Evolutionary conservation across 2,888 invertebrate genomes (phyloP).

Genomic region (Pyrgus malvae): DNA sequence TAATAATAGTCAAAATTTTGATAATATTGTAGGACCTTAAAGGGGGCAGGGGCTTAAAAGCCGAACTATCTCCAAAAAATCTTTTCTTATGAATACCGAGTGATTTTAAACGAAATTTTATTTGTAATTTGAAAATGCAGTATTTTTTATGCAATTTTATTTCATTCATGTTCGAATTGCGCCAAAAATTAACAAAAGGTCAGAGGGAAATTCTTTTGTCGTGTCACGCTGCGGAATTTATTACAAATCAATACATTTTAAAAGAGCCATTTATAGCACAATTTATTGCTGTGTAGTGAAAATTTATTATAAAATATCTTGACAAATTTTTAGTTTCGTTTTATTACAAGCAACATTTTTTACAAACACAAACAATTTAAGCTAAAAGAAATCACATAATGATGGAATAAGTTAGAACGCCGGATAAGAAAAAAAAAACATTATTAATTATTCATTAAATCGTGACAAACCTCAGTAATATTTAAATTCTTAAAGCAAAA

Average conservation of each 20-base stretch:
- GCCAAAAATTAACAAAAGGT: slow-evolving; percentile 18
- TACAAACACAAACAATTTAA: too few relatives aligned
- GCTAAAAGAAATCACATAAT: too few relatives aligned
- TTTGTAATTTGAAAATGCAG: background rate
- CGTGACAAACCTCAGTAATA: too few relatives aligned
- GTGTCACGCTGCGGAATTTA: slow-evolving; percentile 15
- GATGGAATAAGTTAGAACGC: too few relatives aligned
- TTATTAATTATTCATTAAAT: too few relatives aligned
- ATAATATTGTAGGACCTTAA: too few relatives aligned
- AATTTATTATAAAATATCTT: slow-evolving; percentile 3
- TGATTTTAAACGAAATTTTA: background rate
- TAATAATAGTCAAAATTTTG: too few relatives aligned
- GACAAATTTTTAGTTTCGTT: background rate
- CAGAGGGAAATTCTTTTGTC: slow-evolving; percentile 13
- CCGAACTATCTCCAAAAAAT: too few relatives aligned
- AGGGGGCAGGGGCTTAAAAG: too few relatives aligned
- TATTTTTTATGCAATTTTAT: background rate
- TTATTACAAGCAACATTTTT: background rate
- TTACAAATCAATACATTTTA: slow-evolving; percentile 20
- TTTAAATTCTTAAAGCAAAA: too few relatives aligned
- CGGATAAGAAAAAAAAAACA: too few relatives aligned
- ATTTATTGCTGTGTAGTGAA: slow-evolving; percentile 5
- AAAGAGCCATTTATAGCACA: background rate
- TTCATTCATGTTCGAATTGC: slow-evolving; percentile 3
- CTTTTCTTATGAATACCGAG: too few relatives aligned